Evolutionary conservation across 2,113 vertebrate species (phyloP), one percentile per base, ranked within the genome.

Genomic region (Xenopus borealis): DNA sequence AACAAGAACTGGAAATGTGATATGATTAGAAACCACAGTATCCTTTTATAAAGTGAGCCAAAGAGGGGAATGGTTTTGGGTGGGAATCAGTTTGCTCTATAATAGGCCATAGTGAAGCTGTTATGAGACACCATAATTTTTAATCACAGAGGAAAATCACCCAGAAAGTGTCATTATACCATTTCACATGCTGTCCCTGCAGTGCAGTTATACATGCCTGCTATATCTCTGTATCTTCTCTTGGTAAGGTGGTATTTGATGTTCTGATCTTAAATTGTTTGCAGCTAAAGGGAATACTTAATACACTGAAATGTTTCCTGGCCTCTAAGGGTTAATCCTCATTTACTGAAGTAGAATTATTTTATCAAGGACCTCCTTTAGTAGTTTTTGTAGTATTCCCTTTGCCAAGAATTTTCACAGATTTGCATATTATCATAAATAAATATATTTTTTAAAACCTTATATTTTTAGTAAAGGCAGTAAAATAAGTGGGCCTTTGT

Each of bases 101-200:
- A 75, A 75, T 67, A 69, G 66, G 58, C 58, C 66, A 18, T 52
- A 69, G 66, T 69, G 59, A 69, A 75, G 17, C 23, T n/a, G 58
- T 75, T 69, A 75, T 69, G 73, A 75, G 47, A 75, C 57, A 69
- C 72, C 30, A 59, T 53, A 16, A 17, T 75, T 58, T 69, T 69
- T 75, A 75, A 69, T 69, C 73, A 75, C 73, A 69, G 62, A 75
- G 57, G 73, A 69, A 44, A 75, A 69, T 75, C 73, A 69, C 73
- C 73, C 73, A 75, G 73, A 57, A 69, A 75, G 73, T 75, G 61
- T 57, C 46, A 55, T 68, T 30, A 50, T 14, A 20, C 50, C 63
- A 66, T 18, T 18, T 40, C 55, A 17, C 13, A 19, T 61, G 19
- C 58, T 23, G 20, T 61, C 65, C 66, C 73, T 20, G 58, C 10